Base-by-base conservation (phyloP, 2,113 vertebrate genomes). In the Megaptera novaeangliae region DNA sequence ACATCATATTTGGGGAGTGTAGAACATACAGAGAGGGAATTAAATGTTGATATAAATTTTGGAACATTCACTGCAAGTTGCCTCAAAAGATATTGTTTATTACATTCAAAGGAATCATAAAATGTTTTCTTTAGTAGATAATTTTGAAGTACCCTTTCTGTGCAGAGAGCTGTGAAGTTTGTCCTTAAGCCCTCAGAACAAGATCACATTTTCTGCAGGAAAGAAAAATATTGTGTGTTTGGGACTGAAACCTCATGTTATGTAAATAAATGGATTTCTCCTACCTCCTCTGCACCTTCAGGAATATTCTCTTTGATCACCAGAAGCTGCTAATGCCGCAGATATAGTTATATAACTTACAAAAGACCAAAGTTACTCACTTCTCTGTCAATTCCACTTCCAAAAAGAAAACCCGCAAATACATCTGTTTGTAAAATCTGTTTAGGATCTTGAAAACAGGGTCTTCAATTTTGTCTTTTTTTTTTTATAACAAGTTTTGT, bases 61-160 rank as follows among this genome's bases (percentile, higher is more conserved):
- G 96, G 92, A 98, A 98, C 75, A 98, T 96, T 97, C 97, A 95
- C 78, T 95, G 86, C 89, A 89, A 98, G 83, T 98, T 96, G 91
- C 92, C 91, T 97, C 96, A 86, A 84, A 98, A 93, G 94, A 98
- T 96, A 96, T 64, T 98, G 91, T 98, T 98, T 98, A 97, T 97
- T 98, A 41, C 80, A 68, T 97, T 98, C 96, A 95, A 94, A 98
- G 94, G 85, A 95, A 93, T 97, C 96, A 94, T 69, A 46, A 63
- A 91, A 98, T 98, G 92, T 71, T 98, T 98, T 98, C 88, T 87
- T 97, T 88, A 88, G 71, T 72, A 97, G 97, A 98, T 98, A 96
- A 96, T 98, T 98, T 98, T 69, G 96, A 98, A 97, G 75, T 95
- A 66, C 5, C 6, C 9, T 46, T 97, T 98, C 96, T 55, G 49